These are phyloP conservation scores for Adelges cooleyi DNA, from an alignment of 1,140 invertebrate genomes.

Conservation along the genomic window DNA sequence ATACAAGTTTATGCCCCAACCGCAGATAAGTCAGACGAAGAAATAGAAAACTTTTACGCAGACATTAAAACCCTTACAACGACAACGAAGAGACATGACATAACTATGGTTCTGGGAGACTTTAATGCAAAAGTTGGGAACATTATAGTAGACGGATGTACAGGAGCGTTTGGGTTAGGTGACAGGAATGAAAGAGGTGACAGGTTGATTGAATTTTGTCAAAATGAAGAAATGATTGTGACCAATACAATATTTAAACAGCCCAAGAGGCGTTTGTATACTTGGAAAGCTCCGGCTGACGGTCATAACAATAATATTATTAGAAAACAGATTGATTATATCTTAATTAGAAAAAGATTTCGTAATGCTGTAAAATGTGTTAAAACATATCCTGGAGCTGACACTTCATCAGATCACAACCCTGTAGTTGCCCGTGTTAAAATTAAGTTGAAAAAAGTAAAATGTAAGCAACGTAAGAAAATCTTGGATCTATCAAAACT, in stretches of 20 bases:
- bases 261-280: neutral
- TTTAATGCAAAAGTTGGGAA: conserved; percentile 35
- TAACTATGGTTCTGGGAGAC: conserved; percentile 33
- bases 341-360: conserved; percentile 35
- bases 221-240: conserved; percentile 34
- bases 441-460: too few relatives aligned
- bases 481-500: too few relatives aligned
- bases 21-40: conserved; percentile 15
- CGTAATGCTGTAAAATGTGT: conserved; percentile 30
- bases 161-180: conserved; percentile 33
- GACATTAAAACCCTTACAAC: neutral
- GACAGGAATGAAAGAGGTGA: conserved; percentile 36
- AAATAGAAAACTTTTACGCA: conserved; percentile 27
- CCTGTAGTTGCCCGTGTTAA: conserved; percentile 29
- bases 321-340: conserved; percentile 4
- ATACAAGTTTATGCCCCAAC: conserved; percentile 30
- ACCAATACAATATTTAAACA: conserved; percentile 35
- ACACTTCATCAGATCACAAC: conserved; percentile 35
- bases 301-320: neutral
- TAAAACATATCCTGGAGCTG: conserved; percentile 33
- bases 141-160: conserved; percentile 6
- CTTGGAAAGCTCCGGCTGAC: neutral
- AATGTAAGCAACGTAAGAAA: too few relatives aligned
- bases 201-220: conserved; percentile 35
- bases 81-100: conserved; percentile 4